Percentiles rank a stretch among this genome's conserved stretches.
These are phyloP conservation scores for Holotrichia oblita DNA, from an alignment of 1,140 invertebrate species.

Conservation along the genomic window DNA sequence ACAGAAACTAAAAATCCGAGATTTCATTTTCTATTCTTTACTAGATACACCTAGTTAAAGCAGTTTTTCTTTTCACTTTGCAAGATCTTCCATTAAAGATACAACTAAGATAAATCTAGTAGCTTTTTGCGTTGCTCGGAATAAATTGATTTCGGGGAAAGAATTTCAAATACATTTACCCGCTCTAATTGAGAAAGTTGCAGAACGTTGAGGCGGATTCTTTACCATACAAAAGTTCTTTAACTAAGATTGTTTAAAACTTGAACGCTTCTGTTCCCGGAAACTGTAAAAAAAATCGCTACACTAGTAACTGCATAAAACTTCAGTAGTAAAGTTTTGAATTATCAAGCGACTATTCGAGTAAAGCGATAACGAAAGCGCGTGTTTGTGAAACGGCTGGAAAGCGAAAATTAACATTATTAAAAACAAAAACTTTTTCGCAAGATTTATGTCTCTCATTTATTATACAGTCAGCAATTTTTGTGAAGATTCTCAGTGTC, in stretches of 20 bases:
- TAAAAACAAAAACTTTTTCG: too few relatives aligned
- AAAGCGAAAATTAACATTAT: too few relatives aligned
- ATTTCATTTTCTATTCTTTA: background rate
- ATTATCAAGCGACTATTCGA: too few relatives aligned
- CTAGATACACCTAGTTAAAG: background rate
- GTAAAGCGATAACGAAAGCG: too few relatives aligned
- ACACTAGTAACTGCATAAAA: background rate
- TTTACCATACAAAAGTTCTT: background rate
- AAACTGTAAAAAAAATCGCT: background rate
- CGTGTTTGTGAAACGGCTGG: too few relatives aligned
- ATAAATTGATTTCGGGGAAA: background rate
- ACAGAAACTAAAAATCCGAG: background rate
- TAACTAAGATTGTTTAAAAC: background rate
- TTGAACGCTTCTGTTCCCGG: background rate
- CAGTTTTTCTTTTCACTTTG: too few relatives aligned
- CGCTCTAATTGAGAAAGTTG: constrained; percentile 4
- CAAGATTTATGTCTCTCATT: too few relatives aligned
- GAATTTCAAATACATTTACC: background rate
- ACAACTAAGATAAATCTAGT: background rate
- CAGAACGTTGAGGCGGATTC: background rate
- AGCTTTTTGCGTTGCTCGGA: too few relatives aligned
- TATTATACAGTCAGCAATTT: too few relatives aligned
- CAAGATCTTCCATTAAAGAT: too few relatives aligned
- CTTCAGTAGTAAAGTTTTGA: too few relatives aligned
- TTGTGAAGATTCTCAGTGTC: too few relatives aligned